These are phyloP conservation scores for Cyclina sinensis DNA, from an alignment of 1,140 invertebrate species.

Conservation along the genomic window DNA sequence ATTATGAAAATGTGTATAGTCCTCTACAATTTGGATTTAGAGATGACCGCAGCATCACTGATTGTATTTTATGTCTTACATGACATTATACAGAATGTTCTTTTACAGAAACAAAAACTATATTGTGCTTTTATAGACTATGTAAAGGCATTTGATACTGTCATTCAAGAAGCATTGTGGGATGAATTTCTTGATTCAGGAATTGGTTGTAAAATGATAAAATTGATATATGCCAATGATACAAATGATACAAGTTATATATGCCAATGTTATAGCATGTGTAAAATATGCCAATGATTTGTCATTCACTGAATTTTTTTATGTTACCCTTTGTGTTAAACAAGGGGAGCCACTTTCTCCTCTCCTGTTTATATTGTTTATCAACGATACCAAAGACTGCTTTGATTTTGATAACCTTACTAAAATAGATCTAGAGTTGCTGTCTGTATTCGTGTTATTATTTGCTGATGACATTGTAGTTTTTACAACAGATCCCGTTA, in stretches of 20 bases:
- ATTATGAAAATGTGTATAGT: background rate
- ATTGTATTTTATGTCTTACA: background rate
- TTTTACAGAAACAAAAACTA: background rate
- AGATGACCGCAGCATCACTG: background rate
- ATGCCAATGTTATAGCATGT: background rate
- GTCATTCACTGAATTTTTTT: background rate
- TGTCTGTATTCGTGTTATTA: too few relatives aligned
- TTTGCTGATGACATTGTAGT: too few relatives aligned
- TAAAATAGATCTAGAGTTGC: too few relatives aligned
- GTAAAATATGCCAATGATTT: background rate
- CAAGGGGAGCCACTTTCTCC: background rate
- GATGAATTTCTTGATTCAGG: background rate
- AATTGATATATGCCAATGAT: too few relatives aligned
- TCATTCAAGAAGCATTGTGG: background rate
- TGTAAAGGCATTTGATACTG: background rate
- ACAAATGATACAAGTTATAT: background rate
- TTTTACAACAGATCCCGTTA: too few relatives aligned
- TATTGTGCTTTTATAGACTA: slow-evolving; percentile 2
- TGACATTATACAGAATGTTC: background rate
- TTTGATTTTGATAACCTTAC: background rate
- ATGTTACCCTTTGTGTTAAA: background rate
- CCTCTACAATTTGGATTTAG: background rate
- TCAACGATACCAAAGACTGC: background rate
- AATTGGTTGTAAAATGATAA: slow-evolving; percentile 1
- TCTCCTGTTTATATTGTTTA: background rate